Evolutionary conservation across 1,140 invertebrate species (phyloP).

Genomic region (Caenorhabditis remanei): DNA sequence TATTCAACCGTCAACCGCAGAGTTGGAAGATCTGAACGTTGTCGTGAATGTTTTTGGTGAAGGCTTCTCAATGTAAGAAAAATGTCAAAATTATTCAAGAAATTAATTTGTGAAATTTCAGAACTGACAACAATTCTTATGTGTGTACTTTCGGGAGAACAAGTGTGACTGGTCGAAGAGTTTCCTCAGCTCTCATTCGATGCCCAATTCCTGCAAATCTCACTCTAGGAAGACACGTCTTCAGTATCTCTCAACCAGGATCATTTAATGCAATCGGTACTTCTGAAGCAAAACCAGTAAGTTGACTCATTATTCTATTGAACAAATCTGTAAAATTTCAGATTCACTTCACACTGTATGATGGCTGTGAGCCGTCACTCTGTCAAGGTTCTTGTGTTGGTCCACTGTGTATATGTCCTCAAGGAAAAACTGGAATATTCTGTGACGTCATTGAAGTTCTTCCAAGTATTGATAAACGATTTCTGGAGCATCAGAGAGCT

Average conservation of each 20-base stretch:
- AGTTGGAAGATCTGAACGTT: constrained; percentile 35
- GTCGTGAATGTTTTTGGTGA: constrained; percentile 56
- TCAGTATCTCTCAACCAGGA: constrained; percentile 52
- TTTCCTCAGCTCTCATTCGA: constrained; percentile 48
- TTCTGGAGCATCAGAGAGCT: constrained; percentile 43
- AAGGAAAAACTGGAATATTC: constrained; percentile 58
- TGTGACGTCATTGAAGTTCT: constrained; percentile 57
- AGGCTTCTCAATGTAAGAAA: constrained; percentile 39
- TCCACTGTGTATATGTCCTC: constrained; percentile 57
- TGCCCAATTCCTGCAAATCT: constrained; percentile 56
- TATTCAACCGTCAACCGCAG: constrained; percentile 54
- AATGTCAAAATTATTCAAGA: background rate
- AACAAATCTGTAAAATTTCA: background rate
- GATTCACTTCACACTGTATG: constrained; percentile 60
- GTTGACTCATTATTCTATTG: background rate
- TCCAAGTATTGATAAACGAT: constrained; percentile 58
- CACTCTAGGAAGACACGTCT: constrained; percentile 52
- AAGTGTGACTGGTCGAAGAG: constrained; percentile 22
- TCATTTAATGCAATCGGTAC: constrained; percentile 19
- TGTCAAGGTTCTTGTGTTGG: constrained; percentile 61
- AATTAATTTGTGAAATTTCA: background rate
- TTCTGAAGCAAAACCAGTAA: constrained; percentile 51
- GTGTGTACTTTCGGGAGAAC: constrained; percentile 35
- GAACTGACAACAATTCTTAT: constrained; percentile 54
- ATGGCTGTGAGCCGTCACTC: constrained; percentile 44